Base-by-base conservation (phyloP, 2,797 vertebrate species). In the Rhinophrynus dorsalis region DNA sequence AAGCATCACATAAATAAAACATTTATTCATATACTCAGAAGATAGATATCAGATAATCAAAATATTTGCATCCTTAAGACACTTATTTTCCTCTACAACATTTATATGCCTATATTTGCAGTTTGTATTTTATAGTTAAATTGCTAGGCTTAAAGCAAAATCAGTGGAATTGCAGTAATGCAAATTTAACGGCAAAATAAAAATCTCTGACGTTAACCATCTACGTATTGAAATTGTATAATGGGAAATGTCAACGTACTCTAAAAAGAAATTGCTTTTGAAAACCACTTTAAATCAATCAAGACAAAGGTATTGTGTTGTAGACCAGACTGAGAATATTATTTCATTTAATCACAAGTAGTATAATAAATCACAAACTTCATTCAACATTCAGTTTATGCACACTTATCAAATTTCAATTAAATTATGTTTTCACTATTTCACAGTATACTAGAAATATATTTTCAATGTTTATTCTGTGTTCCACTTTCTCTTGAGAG, bases 121-220 rank as follows among this genome's bases (percentile, higher is more conserved):
- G 60, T 72, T 44, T 72, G 42, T 72, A 61, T 72, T n/a, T 72
- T 72, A 57, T 61, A 65, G 33, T 51, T 42, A 72, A 72, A 72
- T 72, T 72, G 68, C 60, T 65, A 63, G 68, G 61, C 52, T 65
- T 72, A 72, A 56, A 29, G 55, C 61, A 61, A 72, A 72, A 65
- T 65, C 60, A 72, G 68, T 64, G 45, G 63, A 65, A 72, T 72
- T 65, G 54, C 51, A 58, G 68, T 72, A 57, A 72, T 72, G 68
- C 52, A 72, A 72, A 72, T 72, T 72, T 72, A 72, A 72, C 65
- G 68, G 33, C 61, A 64, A 71, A 71, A 71, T 71, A 71, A 71
- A 57, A 45, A 38, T 50, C 42, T 17, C 21, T 56, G 48, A 64
- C 44, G 40, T 68, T 51, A 71, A 64, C 68, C 37, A 71, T 57